Evolutionary conservation across 1,140 invertebrate species (phyloP).

Genomic region (Aethina tumida): DNA sequence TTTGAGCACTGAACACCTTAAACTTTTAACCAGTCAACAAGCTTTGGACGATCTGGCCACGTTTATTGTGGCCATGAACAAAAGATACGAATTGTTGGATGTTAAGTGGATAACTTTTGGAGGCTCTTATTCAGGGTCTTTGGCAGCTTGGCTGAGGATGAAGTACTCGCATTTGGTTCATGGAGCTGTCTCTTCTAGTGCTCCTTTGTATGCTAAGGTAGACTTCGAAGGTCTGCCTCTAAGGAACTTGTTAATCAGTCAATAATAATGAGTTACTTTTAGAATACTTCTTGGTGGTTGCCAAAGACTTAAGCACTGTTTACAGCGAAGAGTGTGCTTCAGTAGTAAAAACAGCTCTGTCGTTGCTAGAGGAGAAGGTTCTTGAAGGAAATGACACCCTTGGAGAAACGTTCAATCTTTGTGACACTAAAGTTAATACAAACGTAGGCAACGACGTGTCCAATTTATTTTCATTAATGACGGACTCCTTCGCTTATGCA

Average conservation of each 20-base stretch:
- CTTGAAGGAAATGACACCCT: background rate
- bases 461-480: background rate
- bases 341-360: constrained; percentile 1
- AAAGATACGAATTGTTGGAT: constrained; percentile 46
- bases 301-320: background rate
- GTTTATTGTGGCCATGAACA: constrained; percentile 63
- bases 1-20: constrained; percentile 61
- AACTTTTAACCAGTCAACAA: constrained; percentile 72
- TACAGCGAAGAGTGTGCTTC: background rate
- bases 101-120: constrained; percentile 84
- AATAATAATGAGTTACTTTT: too few species aligned
- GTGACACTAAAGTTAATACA: background rate
- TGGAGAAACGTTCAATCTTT: constrained; percentile 1
- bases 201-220: constrained; percentile 70
- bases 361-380: background rate
- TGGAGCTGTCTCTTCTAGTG: constrained; percentile 75
- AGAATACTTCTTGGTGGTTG: background rate
- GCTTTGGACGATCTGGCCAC: constrained; percentile 78
- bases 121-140: constrained; percentile 81
- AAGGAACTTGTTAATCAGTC: background rate
- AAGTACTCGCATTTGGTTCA: constrained; percentile 85
- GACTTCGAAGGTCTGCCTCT: constrained; percentile 62
- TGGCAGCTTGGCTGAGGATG: constrained; percentile 78
- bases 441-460: background rate
- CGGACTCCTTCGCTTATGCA: background rate